Conservation (phyloP, 2,797 vertebrate species). For the Phalloptychus januarius region DNA sequence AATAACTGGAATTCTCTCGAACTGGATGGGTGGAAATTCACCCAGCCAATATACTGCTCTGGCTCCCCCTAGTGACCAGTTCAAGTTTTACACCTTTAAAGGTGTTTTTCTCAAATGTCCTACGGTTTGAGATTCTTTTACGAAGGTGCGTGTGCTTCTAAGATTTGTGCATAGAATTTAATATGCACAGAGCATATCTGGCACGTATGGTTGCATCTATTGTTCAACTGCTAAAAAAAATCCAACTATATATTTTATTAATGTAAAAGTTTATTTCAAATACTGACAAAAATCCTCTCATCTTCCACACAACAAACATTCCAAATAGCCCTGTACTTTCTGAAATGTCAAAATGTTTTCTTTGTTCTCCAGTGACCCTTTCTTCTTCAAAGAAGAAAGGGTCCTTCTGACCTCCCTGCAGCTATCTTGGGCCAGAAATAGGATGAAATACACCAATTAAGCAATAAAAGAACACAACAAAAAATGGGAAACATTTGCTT, state of each 20-base stretch:
- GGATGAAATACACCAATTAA: slow-evolving; percentile 63
- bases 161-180: background rate
- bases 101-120: background rate
- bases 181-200: no score
- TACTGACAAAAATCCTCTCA: slow-evolving; percentile 81
- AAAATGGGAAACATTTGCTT: slow-evolving; percentile 50
- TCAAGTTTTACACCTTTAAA: background rate
- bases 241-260: slow-evolving; percentile 49
- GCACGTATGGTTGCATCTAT: background rate
- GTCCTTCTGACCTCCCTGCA: slow-evolving; percentile 73
- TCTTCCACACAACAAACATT: slow-evolving; percentile 75
- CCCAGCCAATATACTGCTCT: slow-evolving; percentile 4
- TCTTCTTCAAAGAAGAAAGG: slow-evolving; percentile 62
- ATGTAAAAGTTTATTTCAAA: slow-evolving; percentile 89
- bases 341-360: slow-evolving; percentile 71
- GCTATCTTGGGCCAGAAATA: slow-evolving; percentile 58
- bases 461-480: slow-evolving; percentile 66
- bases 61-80: slow-evolving; percentile 64
- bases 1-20: background rate
- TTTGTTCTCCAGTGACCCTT: slow-evolving; percentile 66
- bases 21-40: no score
- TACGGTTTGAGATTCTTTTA: background rate
- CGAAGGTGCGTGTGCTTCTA: background rate
- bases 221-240: background rate
- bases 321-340: slow-evolving; percentile 67